Evolutionary conservation across 2,888 invertebrate species (phyloP), one percentile per base, ranked within the genome.

Genomic region (Eupithecia dodoneata): DNA sequence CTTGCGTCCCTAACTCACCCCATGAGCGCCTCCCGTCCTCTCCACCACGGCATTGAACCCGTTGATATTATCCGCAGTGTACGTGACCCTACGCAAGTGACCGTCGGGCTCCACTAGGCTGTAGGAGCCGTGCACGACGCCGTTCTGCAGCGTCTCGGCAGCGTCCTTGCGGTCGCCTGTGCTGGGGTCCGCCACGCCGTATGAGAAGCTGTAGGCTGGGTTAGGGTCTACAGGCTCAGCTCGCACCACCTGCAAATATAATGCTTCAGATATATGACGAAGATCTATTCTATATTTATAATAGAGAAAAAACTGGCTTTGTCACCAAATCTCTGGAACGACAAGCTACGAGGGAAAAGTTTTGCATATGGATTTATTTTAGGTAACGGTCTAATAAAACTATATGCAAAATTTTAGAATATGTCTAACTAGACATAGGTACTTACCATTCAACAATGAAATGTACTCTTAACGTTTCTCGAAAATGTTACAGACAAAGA

Each of bases 11-110:
- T 18, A 18, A 41, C 66, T 92, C 74, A 94, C 93, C 81, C 91
- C 92, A 83, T 94, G 94, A 44, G 90, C 90, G 9, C 85, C 91
- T 2, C 95, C 95, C 3, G 94, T 92, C 85, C 95, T 92, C 83
- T 95, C 95, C 3, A 95, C 95, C 7, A 95, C 95, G 7, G 95
- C 95, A 81, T 95, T 95, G 89, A 95, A 95, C 0, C 95, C 95
- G 82, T 95, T 95, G 77, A 95, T 83, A 72, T 95, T 93, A 82
- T 95, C 95, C 1, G 95, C 95, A n/a, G 95, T 95, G 88, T 95
- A 95, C 15, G 95, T 95, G 71, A 95, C 95, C 81, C 92, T 89
- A 66, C 95, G 87, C 0, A 95, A 80, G 83, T 95, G 95, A 59
- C 95, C 95, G 81, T 95, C 95, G 3, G 95, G 95, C 78, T 95